These are phyloP conservation scores for Clusia tigrina DNA, from an alignment of 2,888 invertebrate genomes.

Conservation along the genomic window DNA sequence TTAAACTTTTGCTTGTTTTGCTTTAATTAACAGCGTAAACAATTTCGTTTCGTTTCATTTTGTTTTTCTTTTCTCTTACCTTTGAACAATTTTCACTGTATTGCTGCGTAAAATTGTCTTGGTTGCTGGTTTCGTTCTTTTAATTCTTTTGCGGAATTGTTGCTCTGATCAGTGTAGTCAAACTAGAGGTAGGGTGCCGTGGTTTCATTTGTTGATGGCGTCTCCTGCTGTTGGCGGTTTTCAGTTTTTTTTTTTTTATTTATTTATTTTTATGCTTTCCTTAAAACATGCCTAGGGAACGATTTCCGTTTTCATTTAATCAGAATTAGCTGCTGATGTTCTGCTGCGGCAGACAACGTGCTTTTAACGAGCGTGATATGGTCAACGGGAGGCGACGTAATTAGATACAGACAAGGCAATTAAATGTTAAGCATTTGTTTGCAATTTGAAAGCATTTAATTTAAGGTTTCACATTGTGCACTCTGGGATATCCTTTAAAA, in stretches of 20 bases:
- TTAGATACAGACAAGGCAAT: slow-evolving; percentile 23
- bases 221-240: slow-evolving; percentile 16
- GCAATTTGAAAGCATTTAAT: neutral
- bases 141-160: neutral
- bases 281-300: slow-evolving; percentile 30
- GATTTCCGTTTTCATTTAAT: slow-evolving; percentile 24
- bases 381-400: slow-evolving; percentile 5
- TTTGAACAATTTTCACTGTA: neutral
- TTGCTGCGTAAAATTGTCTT: neutral
- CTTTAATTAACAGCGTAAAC: slow-evolving; percentile 61
- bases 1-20: slow-evolving; percentile 60
- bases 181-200: neutral
- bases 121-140: slow-evolving; percentile 28
- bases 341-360: neutral
- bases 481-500: neutral
- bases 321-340: slow-evolving; percentile 15
- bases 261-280: slow-evolving; percentile 3
- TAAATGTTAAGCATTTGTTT: slow-evolving; percentile 18
- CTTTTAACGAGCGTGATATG: neutral
- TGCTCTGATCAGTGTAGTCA: slow-evolving; percentile 22
- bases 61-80: slow-evolving; percentile 33
- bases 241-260: slow-evolving; percentile 18
- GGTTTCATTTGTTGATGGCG: neutral
- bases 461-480: neutral
- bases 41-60: slow-evolving; percentile 48